phyloP scores from a whole-genome alignment of 2,888 invertebrate genomes.

The Hydrotaea cyrtoneurina region DNA sequence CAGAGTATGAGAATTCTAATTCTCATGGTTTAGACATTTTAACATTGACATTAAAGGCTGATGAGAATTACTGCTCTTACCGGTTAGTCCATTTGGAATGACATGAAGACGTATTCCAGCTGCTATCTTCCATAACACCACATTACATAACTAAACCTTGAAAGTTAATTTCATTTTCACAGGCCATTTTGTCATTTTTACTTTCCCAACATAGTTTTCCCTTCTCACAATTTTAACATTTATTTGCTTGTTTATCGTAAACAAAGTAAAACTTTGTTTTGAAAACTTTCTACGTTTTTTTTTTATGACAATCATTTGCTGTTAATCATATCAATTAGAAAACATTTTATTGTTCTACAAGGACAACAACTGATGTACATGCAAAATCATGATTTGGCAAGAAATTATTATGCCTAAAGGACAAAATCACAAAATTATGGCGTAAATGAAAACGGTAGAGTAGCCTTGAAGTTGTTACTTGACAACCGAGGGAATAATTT shows the following conservation, averaged over 20 bases:
- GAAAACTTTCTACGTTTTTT: not conserved
- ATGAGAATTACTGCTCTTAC: too few species aligned
- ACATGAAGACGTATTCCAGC: too few species aligned
- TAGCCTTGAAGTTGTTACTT: not conserved
- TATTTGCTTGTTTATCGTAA: not conserved
- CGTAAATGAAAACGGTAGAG: not conserved
- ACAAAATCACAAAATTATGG: not conserved
- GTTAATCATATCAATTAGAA: constrained; percentile 20
- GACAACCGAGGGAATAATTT: too few species aligned
- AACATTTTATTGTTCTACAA: not conserved
- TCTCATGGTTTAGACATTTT: too few species aligned
- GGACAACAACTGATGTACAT: constrained; percentile 2
- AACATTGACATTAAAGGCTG: too few species aligned
- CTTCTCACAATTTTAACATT: not conserved
- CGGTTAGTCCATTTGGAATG: too few species aligned
- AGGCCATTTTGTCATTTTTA: too few species aligned
- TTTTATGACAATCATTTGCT: constrained; percentile 28
- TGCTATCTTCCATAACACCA: too few species aligned
- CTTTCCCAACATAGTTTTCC: too few species aligned
- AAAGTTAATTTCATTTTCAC: too few species aligned
- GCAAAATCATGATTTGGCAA: constrained; percentile 9
- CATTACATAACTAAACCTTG: too few species aligned
- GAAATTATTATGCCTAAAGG: not conserved
- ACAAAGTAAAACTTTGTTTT: not conserved
- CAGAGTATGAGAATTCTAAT: too few species aligned